These are phyloP conservation scores for Dipus sagitta DNA, from an alignment of 2,797 vertebrate genomes.

Conservation along the genomic window DNA sequence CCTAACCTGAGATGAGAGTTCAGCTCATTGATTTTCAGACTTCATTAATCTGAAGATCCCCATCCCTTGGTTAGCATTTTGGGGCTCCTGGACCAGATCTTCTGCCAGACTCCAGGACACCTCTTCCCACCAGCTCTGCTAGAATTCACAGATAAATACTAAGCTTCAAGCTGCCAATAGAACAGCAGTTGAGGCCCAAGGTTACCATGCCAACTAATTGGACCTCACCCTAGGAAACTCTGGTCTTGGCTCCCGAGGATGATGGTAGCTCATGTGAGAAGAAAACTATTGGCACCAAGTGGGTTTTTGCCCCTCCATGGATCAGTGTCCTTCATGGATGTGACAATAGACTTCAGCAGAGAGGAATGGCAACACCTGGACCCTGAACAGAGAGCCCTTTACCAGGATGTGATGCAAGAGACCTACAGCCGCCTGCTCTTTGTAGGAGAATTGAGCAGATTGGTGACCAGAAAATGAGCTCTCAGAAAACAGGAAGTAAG, in stretches of 20 bases:
- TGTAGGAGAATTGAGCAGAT: conserved; percentile 60
- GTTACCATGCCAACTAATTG: conserved; percentile 18
- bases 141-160: background rate
- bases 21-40: background rate
- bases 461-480: conserved; percentile 49
- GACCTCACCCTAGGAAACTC: conserved; percentile 11
- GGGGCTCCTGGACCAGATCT: background rate
- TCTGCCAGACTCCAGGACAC: background rate
- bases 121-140: background rate
- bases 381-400: conserved; percentile 70
- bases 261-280: background rate
- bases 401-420: conserved; percentile 77
- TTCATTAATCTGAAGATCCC: background rate
- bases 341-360: conserved; percentile 77
- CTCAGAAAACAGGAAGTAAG: conserved; percentile 40
- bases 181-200: background rate
- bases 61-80: conserved; percentile 6
- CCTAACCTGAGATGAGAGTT: conserved; percentile 16
- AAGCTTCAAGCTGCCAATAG: background rate
- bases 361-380: conserved; percentile 78
- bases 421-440: conserved; percentile 74
- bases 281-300: conserved; percentile 46
- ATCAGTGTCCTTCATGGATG: conserved; percentile 75
- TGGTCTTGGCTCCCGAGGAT: conserved; percentile 15
- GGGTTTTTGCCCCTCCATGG: conserved; percentile 63